phyloP scores from a whole-genome alignment of 2,113 vertebrate genomes.

The Lagenorhynchus albirostris region DNA sequence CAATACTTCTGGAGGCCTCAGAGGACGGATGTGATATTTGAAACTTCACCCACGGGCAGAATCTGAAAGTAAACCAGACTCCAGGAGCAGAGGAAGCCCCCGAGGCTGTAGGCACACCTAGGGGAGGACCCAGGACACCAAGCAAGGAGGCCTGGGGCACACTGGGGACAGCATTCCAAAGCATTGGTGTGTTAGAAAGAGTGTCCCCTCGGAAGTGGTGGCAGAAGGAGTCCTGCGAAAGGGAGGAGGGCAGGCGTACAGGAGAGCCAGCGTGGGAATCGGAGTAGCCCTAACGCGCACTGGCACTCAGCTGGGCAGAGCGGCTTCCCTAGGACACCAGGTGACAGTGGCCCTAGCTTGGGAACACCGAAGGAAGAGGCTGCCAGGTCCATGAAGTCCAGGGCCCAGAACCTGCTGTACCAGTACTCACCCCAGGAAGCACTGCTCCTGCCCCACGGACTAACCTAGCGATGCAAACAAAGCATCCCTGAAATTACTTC shows the following conservation, averaged over 20 bases:
- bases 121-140: neutral
- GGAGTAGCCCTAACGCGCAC: accelerated
- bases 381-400: neutral
- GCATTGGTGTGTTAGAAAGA: neutral
- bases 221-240: neutral
- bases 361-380: neutral
- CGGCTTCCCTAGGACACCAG: neutral
- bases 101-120: neutral
- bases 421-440: neutral
- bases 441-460: accelerated
- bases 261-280: neutral
- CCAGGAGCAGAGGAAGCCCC: neutral
- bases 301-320: accelerated
- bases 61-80: neutral
- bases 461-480: neutral
- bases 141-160: neutral
- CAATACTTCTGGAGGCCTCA: neutral
- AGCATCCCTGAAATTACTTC: neutral
- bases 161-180: neutral
- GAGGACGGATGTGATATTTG: neutral
- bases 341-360: neutral
- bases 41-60: neutral
- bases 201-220: neutral
- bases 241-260: neutral
- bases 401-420: neutral